Percentiles rank a stretch among this genome's conserved stretches.
Conservation (phyloP, 2,888 invertebrate genomes). For the Protophormia terraenovae region DNA sequence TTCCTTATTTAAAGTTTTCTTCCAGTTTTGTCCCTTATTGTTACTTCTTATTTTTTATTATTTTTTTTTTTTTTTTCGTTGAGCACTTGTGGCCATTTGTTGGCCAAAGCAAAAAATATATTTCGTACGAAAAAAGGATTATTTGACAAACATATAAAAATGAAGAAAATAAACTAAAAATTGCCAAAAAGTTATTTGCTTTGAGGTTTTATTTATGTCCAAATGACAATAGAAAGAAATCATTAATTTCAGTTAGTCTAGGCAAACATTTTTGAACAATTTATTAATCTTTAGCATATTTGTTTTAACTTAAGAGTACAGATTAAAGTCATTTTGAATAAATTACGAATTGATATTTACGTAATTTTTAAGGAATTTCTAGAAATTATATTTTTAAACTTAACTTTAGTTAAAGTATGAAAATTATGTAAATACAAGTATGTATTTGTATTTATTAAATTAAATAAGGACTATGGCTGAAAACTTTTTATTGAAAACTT, state of each 20-base stretch:
- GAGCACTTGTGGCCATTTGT: neutral
- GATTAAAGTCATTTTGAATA: neutral
- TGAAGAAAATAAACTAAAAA: neutral
- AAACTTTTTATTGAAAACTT: too few species aligned
- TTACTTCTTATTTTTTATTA: too few species aligned
- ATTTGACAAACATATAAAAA: neutral
- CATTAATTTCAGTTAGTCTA: conserved; percentile 24
- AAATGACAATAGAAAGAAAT: neutral
- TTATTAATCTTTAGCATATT: neutral
- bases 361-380: too few species aligned
- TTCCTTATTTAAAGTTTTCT: too few species aligned
- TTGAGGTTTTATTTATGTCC: neutral
- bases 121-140: neutral
- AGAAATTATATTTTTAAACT: too few species aligned
- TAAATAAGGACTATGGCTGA: too few species aligned
- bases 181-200: neutral
- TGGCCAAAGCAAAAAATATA: neutral
- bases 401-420: too few species aligned
- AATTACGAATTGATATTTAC: too few species aligned
- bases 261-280: neutral
- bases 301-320: neutral
- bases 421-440: too few species aligned
- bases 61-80: neutral
- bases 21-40: neutral
- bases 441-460: too few species aligned